Evolutionary conservation across 2,888 invertebrate genomes (phyloP).

Genomic region (Tachina lurida): DNA sequence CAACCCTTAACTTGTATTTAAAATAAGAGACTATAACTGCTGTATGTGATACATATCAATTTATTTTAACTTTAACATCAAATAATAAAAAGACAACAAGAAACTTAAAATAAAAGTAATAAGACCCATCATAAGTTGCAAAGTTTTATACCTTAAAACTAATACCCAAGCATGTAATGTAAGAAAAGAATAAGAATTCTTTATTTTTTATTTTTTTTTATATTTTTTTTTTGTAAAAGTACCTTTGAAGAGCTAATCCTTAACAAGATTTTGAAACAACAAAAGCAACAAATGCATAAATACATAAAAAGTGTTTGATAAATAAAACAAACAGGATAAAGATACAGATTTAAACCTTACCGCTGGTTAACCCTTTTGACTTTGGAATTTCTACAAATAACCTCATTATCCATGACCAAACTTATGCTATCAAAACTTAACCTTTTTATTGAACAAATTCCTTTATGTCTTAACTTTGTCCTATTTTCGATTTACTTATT

Average conservation of each 20-base stretch:
- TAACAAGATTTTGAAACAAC: constrained; percentile 12
- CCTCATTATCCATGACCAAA: constrained; percentile 69
- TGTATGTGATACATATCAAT: constrained; percentile 13
- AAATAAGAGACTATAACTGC: constrained; percentile 9
- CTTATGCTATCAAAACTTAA: constrained; percentile 69
- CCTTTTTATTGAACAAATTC: constrained; percentile 60
- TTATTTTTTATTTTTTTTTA: no score
- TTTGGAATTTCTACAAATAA: constrained; percentile 68
- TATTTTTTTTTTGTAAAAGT: constrained; percentile 25
- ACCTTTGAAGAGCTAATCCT: constrained; percentile 45
- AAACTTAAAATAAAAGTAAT: not conserved
- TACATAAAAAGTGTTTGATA: not conserved
- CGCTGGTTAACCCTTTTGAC: constrained; percentile 65
- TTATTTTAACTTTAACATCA: constrained; percentile 22
- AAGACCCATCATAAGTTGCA: constrained; percentile 53
- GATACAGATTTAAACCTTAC: constrained; percentile 40
- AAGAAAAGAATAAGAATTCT: not conserved
- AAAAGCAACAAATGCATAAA: constrained; percentile 2
- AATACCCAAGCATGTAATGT: not conserved
- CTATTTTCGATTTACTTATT: not conserved
- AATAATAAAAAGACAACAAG: not conserved
- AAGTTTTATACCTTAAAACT: constrained; percentile 46
- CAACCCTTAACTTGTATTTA: constrained; percentile 33
- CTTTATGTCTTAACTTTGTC: constrained; percentile 3
- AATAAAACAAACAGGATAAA: not conserved